A percentile compares a stretch with the other conserved stretches of the same genome.
These are phyloP conservation scores for Drosophila cardini DNA, from an alignment of 1,140 invertebrate species.

Conservation along the genomic window DNA sequence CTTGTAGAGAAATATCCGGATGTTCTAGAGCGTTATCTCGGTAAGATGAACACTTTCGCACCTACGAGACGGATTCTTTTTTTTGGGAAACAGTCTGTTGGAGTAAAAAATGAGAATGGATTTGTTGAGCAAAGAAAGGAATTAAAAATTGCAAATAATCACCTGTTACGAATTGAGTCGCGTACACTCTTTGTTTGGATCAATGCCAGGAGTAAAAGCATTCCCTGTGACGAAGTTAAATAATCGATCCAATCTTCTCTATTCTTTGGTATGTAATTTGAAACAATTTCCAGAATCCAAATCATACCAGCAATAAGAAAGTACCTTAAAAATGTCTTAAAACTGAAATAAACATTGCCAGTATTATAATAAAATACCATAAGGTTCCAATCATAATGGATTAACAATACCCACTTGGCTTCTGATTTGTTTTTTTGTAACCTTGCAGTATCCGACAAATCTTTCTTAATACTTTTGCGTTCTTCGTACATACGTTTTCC, in stretches of 20 bases:
- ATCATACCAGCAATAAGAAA: conserved; percentile 3
- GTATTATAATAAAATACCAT: not conserved
- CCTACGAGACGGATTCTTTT: too few relatives aligned
- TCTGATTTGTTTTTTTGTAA: not conserved
- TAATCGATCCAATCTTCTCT: not conserved
- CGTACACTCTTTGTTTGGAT: not conserved
- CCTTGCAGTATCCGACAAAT: too few relatives aligned
- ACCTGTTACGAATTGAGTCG: not conserved
- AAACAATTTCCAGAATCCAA: conserved; percentile 8
- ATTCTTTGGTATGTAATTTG: not conserved
- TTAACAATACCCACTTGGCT: not conserved
- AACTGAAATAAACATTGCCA: not conserved
- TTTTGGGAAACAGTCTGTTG: not conserved
- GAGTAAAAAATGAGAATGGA: not conserved
- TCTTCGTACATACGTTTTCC: too few relatives aligned
- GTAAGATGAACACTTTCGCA: too few relatives aligned
- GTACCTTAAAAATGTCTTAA: not conserved
- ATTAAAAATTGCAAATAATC: not conserved
- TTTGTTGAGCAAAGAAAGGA: not conserved
- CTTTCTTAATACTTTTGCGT: too few relatives aligned
- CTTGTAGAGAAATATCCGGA: too few relatives aligned
- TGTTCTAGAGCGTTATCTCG: too few relatives aligned
- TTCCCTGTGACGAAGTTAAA: not conserved
- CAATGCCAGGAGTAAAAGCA: not conserved
- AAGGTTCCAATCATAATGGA: not conserved